These are phyloP conservation scores for Eriocheir sinensis DNA, from an alignment of 1,140 invertebrate species.

Conservation along the genomic window DNA sequence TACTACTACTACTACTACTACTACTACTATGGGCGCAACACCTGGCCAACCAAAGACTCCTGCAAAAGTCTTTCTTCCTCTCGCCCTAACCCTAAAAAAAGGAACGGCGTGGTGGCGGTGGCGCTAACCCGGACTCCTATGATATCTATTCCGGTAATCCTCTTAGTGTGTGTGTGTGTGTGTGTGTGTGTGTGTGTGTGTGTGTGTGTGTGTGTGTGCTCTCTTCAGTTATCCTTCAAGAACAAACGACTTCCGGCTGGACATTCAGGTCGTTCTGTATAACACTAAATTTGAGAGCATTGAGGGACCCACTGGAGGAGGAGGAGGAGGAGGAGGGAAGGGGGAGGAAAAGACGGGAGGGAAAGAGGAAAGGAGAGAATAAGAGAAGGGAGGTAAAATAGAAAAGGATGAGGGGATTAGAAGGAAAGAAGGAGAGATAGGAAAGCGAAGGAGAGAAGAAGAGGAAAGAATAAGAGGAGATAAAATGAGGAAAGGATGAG, in stretches of 20 bases:
- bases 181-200: slow-evolving; percentile 1
- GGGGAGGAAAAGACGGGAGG: background rate
- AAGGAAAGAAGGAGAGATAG: background rate
- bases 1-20: background rate
- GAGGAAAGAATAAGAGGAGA: background rate
- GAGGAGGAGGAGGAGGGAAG: background rate
- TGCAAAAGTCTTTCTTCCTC: background rate
- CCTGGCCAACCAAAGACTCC: background rate
- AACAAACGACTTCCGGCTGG: too few species aligned
- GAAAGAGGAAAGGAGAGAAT: background rate
- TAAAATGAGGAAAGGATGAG: background rate
- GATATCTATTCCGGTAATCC: background rate
- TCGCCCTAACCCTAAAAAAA: background rate
- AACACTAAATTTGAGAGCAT: too few species aligned
- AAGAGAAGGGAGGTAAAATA: too few species aligned
- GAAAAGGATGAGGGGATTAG: background rate
- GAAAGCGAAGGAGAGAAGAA: background rate
- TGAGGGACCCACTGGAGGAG: too few species aligned
- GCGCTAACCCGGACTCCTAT: background rate
- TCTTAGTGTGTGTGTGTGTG: background rate
- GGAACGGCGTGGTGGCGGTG: background rate
- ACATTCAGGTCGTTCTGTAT: too few species aligned
- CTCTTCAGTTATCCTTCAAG: too few species aligned
- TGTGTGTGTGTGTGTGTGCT: too few species aligned
- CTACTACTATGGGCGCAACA: background rate